Percentiles rank a stretch among this genome's conserved stretches.
Conservation (phyloP, 2,113 vertebrate species). For the Petroica traversi region DNA sequence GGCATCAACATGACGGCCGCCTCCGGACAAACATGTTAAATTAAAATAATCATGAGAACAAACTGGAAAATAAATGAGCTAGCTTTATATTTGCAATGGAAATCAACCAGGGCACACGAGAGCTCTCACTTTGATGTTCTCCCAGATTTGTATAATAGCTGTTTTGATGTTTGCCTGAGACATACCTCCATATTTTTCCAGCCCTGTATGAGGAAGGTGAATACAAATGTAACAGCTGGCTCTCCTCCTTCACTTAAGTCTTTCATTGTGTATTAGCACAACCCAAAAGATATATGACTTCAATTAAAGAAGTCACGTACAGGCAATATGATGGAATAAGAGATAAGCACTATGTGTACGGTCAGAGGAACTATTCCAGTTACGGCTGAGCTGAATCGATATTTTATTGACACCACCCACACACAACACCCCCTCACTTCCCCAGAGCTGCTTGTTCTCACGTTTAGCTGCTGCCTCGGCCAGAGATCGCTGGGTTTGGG, state of each 20-base stretch:
- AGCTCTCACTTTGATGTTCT: conserved; percentile 37
- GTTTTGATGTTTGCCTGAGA: conserved; percentile 34
- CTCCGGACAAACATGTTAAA: not conserved
- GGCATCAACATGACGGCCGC: conserved; percentile 5
- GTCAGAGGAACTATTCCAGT: not conserved
- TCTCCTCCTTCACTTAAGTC: not conserved
- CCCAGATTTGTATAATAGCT: conserved; percentile 1
- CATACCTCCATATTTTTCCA: not conserved
- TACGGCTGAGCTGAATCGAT: not conserved
- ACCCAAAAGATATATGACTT: not conserved
- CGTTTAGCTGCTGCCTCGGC: not conserved
- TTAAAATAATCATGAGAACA: conserved; percentile 41
- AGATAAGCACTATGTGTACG: not conserved
- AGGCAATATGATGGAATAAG: not conserved
- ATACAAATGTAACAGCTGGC: not conserved
- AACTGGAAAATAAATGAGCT: conserved; percentile 41
- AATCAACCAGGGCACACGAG: not conserved
- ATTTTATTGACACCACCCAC: not conserved
- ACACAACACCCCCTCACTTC: not conserved
- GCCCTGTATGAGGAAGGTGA: not conserved
- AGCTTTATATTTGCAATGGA: conserved; percentile 50
- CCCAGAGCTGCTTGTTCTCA: not conserved
- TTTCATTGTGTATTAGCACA: not conserved
- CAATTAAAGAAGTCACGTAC: not conserved
- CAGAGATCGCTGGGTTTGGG: not conserved